Evolutionary conservation across 2,797 vertebrate species (phyloP).

Genomic region (Cirrhinus molitorella): DNA sequence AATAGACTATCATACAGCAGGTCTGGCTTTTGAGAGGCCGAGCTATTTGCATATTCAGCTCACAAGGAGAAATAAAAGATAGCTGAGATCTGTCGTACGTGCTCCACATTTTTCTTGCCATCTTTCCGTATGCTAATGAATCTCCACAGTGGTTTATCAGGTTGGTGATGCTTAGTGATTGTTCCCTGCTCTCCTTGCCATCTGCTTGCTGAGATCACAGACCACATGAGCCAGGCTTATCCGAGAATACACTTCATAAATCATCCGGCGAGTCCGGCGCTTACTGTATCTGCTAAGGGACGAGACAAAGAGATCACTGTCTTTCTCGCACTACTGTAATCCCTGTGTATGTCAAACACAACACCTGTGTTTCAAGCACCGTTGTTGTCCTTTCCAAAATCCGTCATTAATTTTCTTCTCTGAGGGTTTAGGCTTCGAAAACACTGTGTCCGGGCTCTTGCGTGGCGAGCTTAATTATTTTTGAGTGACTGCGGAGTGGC

Average conservation of each 20-base stretch:
- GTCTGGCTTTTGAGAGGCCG: not conserved
- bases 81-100: slow-evolving; percentile 11
- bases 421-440: slow-evolving; percentile 72
- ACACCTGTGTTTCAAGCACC: slow-evolving; percentile 32
- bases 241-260: slow-evolving; percentile 54
- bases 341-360: slow-evolving; percentile 11
- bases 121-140: slow-evolving; percentile 44
- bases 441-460: slow-evolving; percentile 71
- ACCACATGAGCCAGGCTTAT: slow-evolving; percentile 52
- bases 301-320: slow-evolving; percentile 33
- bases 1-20: slow-evolving; percentile 9
- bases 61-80: slow-evolving; percentile 34
- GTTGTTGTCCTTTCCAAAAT: slow-evolving; percentile 11
- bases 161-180: slow-evolving; percentile 42
- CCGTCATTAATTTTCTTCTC: slow-evolving; percentile 14
- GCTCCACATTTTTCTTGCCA: slow-evolving; percentile 26
- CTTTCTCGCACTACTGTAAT: slow-evolving; percentile 20
- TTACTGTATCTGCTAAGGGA: not conserved
- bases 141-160: slow-evolving; percentile 50
- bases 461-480: slow-evolving; percentile 77
- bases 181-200: slow-evolving; percentile 51
- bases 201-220: slow-evolving; percentile 49
- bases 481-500: slow-evolving; percentile 80
- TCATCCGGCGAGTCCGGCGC: slow-evolving; percentile 38
- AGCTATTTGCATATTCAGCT: slow-evolving; percentile 8